phyloP scores from a whole-genome alignment of 2,797 vertebrate species.

The Cryptoblepharus egeriae region DNA sequence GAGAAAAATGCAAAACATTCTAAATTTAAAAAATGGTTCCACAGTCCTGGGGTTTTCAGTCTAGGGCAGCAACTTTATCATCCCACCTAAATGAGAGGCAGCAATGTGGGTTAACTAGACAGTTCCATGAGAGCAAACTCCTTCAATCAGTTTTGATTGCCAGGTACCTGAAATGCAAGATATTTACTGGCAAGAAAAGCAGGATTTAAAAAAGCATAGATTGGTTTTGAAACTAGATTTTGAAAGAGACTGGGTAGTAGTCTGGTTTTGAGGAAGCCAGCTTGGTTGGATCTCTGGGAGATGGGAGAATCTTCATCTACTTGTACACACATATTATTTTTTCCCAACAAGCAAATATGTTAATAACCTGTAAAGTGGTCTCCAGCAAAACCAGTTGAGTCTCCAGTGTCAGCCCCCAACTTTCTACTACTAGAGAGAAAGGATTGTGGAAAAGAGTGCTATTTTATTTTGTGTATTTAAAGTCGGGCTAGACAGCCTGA shows the following conservation, averaged over 20 bases:
- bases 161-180: constrained; percentile 1
- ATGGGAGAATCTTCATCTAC: not conserved
- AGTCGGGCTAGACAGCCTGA: no score
- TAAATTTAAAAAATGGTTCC: not conserved
- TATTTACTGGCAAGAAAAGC: not conserved
- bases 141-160: constrained; percentile 12
- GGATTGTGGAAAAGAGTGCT: not conserved
- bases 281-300: not conserved
- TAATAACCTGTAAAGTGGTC: not conserved
- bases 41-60: not conserved
- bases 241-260: not conserved
- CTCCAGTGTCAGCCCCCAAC: not conserved
- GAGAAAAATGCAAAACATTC: not conserved
- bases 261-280: not conserved
- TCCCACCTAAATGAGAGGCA: not conserved
- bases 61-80: not conserved
- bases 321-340: not conserved
- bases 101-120: not conserved
- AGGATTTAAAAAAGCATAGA: not conserved
- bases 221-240: not conserved
- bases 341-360: not conserved
- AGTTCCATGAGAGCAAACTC: not conserved
- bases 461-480: not conserved
- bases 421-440: not conserved
- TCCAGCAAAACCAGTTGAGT: not conserved